Conservation (phyloP, 2,888 invertebrate species). For the Morinoia aosen region DNA sequence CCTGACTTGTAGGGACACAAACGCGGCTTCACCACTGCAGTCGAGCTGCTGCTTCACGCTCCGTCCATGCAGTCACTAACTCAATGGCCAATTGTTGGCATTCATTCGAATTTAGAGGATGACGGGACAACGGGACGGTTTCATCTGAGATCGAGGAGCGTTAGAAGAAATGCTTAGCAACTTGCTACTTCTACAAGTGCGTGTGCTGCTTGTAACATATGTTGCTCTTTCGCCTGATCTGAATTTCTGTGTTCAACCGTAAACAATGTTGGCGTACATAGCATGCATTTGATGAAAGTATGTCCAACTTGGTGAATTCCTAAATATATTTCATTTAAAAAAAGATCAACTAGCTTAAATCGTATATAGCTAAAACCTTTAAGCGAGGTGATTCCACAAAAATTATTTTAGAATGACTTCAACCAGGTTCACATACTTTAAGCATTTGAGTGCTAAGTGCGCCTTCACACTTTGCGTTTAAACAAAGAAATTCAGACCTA, state of each 20-base stretch:
- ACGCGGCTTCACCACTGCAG: not conserved
- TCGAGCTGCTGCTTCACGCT: not conserved
- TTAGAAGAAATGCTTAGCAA: not conserved
- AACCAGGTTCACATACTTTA: no score
- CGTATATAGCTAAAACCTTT: no score
- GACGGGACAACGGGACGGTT: not conserved
- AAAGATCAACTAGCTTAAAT: not conserved
- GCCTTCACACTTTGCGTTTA: no score
- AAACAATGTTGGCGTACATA: no score
- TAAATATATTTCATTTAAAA: not conserved
- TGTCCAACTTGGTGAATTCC: not conserved
- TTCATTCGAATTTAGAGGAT: constrained; percentile 9
- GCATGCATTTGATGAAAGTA: not conserved
- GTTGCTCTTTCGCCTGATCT: no score
- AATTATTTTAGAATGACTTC: no score
- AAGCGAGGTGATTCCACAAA: no score
- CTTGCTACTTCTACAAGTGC: no score
- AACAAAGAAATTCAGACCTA: no score
- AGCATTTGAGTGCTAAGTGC: no score
- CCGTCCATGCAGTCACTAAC: not conserved
- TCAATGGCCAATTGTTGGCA: constrained; percentile 30
- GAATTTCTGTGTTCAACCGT: no score
- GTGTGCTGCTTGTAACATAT: no score
- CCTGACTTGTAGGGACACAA: not conserved
- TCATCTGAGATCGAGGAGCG: not conserved